These are phyloP conservation scores for Camponotus pennsylvanicus DNA, from an alignment of 1,140 invertebrate genomes.

Conservation along the genomic window DNA sequence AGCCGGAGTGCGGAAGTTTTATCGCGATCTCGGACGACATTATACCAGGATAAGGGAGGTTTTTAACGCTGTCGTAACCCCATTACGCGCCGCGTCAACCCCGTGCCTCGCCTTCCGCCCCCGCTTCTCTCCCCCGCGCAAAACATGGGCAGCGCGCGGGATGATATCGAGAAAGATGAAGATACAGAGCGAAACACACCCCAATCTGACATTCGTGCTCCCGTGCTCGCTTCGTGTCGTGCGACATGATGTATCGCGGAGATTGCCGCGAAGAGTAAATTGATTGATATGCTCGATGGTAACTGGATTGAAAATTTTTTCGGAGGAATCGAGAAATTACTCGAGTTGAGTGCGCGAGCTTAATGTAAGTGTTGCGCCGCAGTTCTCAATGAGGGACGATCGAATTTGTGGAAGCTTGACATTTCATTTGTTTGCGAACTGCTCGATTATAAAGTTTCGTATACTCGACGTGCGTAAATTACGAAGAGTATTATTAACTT, in stretches of 20 bases:
- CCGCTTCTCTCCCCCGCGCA: neutral
- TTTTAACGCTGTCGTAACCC: slow-evolving; percentile 75
- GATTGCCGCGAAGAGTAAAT: slow-evolving; percentile 32
- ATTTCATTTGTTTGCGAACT: neutral
- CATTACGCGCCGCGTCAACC: slow-evolving; percentile 71
- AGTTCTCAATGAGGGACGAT: too few species aligned
- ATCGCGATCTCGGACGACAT: slow-evolving; percentile 73
- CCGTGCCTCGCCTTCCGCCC: neutral
- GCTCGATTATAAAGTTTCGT: neutral
- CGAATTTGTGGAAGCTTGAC: neutral
- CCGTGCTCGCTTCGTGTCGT: slow-evolving; percentile 28
- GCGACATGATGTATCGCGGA: slow-evolving; percentile 32
- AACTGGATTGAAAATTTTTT: slow-evolving; percentile 24
- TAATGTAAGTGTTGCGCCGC: neutral
- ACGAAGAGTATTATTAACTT: too few species aligned
- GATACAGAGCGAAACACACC: slow-evolving; percentile 48
- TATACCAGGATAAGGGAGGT: slow-evolving; percentile 73
- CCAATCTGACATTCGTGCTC: slow-evolving; percentile 40
- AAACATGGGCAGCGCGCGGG: slow-evolving; percentile 35
- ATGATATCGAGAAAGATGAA: slow-evolving; percentile 55
- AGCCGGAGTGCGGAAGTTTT: slow-evolving; percentile 65
- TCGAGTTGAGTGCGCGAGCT: neutral
- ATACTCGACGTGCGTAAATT: too few species aligned
- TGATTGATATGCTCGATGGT: slow-evolving; percentile 40
- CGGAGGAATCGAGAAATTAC: slow-evolving; percentile 7